Conservation (phyloP, 1,140 invertebrate genomes). For the Gonatopus flavifemur region DNA sequence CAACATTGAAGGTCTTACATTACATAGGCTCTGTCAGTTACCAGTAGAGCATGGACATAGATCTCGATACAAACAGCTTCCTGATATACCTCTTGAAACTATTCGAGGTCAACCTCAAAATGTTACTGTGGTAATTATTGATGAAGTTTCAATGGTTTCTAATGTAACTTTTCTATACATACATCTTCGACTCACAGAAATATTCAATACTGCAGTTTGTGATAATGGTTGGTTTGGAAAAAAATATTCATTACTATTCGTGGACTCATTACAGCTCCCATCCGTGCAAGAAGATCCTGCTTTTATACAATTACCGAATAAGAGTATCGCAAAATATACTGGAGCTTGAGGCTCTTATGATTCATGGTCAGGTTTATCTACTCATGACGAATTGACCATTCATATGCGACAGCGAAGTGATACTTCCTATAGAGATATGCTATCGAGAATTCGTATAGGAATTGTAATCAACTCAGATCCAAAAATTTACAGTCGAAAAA, state of each 20-base stretch:
- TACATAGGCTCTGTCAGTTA: too few species aligned
- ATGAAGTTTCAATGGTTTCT: too few species aligned
- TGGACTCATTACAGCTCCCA: too few species aligned
- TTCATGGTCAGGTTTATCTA: constrained; percentile 29
- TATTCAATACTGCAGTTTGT: constrained; percentile 29
- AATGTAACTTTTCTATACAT: constrained; percentile 37
- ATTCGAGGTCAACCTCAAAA: constrained; percentile 22
- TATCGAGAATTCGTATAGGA: constrained; percentile 30
- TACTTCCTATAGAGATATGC: constrained; percentile 16
- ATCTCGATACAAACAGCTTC: constrained; percentile 19
- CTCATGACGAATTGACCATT: constrained; percentile 30
- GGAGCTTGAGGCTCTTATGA: constrained; percentile 16
- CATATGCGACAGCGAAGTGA: constrained; percentile 34
- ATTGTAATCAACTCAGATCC: constrained; percentile 25
- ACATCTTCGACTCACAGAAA: constrained; percentile 32
- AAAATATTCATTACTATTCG: constrained; percentile 25
- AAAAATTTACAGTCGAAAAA: constrained; percentile 14
- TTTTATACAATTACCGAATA: too few species aligned
- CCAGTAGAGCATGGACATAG: too few species aligned
- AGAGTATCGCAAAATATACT: constrained; percentile 26
- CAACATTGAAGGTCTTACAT: too few species aligned
- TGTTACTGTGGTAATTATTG: constrained; percentile 37
- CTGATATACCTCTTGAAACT: constrained; percentile 22
- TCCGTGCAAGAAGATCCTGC: constrained; percentile 33
- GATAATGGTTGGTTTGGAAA: constrained; percentile 31